Base-by-base conservation (phyloP, 2,113 vertebrate genomes). In the human (Homo sapiens) region DNA sequence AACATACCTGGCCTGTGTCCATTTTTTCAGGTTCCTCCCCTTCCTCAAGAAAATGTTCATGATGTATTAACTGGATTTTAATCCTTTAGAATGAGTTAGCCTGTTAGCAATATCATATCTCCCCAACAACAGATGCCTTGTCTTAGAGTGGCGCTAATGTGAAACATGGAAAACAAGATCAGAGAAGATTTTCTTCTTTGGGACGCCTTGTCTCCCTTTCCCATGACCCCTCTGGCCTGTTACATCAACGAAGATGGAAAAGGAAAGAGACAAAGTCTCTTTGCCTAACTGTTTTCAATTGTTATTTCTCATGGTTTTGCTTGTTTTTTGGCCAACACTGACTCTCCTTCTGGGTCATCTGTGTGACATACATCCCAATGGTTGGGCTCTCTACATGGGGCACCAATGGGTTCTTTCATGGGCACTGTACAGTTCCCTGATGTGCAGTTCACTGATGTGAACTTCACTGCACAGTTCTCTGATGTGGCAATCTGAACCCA, bases 261-360 rank as follows among this genome's bases (percentile, higher is more conserved):
- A 57, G 12, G 52, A 76, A 85, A 79, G 45, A 73, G 35, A 88
- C 66, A 91, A 75, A 45, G 2, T 52, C 23, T 86, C 25, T 94
- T 70, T 72, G 43, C 25, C 30, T 70, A 80, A 59, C 30, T 75
- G 25, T 8, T 83, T 68, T 89, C 57, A 78, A 0, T 40, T 35
- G 10, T 38, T 96, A 40, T 73, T 76, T 73, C 25, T 83, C 23
- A 66, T 70, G 40, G 30, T 48, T 82, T 95, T 84, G 30, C 55
- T 75, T 25, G 90, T 96, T 95, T 82, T 96, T 72, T 81, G 86
- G 81, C 43, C n/a, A 92, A 52, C 76, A 90, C 35, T 76, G 48
- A 75, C 13, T 45, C 6, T 50, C 50, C 38, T 96, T 92, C 50
- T 12, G 6, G 57, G 30, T 2, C 48, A 32, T 85, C 25, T 14